Conservation (phyloP, 2,888 invertebrate genomes). For the Cremastobaeus sp. region DNA sequence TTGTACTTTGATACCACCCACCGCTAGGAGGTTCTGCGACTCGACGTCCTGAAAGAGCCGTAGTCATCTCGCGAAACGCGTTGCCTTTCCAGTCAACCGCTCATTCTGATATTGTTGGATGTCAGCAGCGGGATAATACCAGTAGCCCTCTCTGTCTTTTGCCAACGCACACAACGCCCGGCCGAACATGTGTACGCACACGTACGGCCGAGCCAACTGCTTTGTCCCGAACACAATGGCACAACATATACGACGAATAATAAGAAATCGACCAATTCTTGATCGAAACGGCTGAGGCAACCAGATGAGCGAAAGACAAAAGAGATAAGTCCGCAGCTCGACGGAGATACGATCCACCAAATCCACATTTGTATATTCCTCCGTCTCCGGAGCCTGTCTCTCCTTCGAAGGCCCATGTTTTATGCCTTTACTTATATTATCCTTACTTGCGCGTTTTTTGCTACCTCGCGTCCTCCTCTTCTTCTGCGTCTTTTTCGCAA, state of each 20-base stretch:
- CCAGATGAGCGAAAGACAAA: constrained; percentile 68
- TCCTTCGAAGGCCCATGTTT: constrained; percentile 51
- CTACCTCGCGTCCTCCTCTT: constrained; percentile 25
- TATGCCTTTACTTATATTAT: constrained; percentile 58
- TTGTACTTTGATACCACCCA: constrained; percentile 50
- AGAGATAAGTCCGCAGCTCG: constrained; percentile 67
- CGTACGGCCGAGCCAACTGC: constrained; percentile 42
- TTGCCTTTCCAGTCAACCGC: constrained; percentile 59
- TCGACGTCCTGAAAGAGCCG: constrained; percentile 40
- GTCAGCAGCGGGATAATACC: constrained; percentile 66
- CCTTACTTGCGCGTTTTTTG: constrained; percentile 45
- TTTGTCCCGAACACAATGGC: constrained; percentile 70
- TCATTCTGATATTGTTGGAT: constrained; percentile 72
- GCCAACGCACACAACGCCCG: neutral
- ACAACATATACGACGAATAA: constrained; percentile 65
- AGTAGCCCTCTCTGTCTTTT: constrained; percentile 47
- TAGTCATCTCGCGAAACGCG: constrained; percentile 47
- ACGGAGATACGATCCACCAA: constrained; percentile 69
- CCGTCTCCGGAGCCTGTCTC: constrained; percentile 53
- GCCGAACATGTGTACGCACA: neutral
- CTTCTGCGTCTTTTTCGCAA: constrained; percentile 28
- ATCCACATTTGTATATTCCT: constrained; percentile 74
- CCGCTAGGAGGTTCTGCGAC: constrained; percentile 21
- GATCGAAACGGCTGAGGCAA: constrained; percentile 65
- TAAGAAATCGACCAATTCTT: constrained; percentile 71